These are phyloP conservation scores for Archivesica marissinica DNA, from an alignment of 1,140 invertebrate species.

Conservation along the genomic window DNA sequence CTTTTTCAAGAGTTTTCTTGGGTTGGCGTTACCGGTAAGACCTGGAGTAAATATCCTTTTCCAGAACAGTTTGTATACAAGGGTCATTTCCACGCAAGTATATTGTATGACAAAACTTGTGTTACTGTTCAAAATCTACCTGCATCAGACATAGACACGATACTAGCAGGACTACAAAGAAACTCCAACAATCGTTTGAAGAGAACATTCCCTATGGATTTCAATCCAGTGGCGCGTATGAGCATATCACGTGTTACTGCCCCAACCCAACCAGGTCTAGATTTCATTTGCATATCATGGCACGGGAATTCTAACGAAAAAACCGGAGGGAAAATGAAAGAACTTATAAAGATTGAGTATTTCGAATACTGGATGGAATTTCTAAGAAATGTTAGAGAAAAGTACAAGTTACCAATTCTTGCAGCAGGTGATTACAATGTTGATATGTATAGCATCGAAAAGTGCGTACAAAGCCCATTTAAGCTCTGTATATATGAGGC, in stretches of 20 bases:
- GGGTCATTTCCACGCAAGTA: constrained; percentile 40
- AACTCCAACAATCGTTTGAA: background rate
- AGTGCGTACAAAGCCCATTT: background rate
- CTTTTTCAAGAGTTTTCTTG: constrained; percentile 53
- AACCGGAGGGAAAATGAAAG: background rate
- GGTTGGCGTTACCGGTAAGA: constrained; percentile 24
- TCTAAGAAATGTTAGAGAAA: constrained; percentile 19
- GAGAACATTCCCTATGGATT: constrained; percentile 14
- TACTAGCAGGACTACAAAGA: background rate
- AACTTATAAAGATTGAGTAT: constrained; percentile 12
- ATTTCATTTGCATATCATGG: constrained; percentile 42
- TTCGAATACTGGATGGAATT: constrained; percentile 37
- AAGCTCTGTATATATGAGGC: constrained; percentile 14
- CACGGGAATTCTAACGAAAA: constrained; percentile 10
- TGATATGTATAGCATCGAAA: constrained; percentile 16
- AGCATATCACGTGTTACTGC: background rate
- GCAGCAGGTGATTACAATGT: constrained; percentile 37
- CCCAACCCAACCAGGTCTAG: background rate
- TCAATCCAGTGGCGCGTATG: constrained; percentile 19
- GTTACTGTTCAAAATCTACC: constrained; percentile 7
- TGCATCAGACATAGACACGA: background rate
- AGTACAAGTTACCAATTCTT: constrained; percentile 27
- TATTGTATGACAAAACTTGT: background rate
- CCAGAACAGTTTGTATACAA: constrained; percentile 34
- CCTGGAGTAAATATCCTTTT: constrained; percentile 5